Evolutionary conservation across 1,140 invertebrate species (phyloP), one percentile per base, ranked within the genome.

Genomic region (Philotrypesis tridentata): DNA sequence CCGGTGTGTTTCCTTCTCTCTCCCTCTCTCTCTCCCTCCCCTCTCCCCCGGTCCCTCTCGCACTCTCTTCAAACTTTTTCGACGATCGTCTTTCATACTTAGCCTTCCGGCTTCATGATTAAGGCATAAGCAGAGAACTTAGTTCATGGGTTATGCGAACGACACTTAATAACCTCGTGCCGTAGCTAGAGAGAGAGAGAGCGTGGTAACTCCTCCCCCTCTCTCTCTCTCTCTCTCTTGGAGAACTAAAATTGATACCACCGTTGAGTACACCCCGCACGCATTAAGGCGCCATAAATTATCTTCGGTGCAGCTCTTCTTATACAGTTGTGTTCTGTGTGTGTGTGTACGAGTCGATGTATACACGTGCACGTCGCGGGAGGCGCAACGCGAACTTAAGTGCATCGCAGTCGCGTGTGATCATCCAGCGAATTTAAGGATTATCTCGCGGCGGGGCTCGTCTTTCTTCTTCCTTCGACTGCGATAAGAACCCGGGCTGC

Each of bases 91-190:
- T 77, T 67, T 77, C 63, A 77, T 67, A 67, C 61, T 67, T 77
- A 60, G 25, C 29, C 37, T 77, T 23, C 25, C 75, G 40, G 23
- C 75, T 77, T 67, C 75, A 67, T 67, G 75, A 77, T 77, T 67
- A 77, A 77, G 75, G 61, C 75, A 77, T 67, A 77, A 77, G 75
- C 75, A 77, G 74, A 76, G 74, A 65, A 33, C 17, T 77, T 67
- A 60, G 75, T 67, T 67, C 75, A 67, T 67, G 40, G 61, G 33
- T 77, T 77, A 77, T 67, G 65, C 33, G 75, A 67, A 67, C n/a
- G 75, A 67, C 75, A 77, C 31, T 65, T 77, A 77, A 77, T 77
- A 77, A 77, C 33, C 61, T 67, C 17, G 61, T 17, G 73, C 55
- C 55, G 5, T 0, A 6, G 33, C 12, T n/a, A n/a, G n/a, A n/a